These are phyloP conservation scores for Philypnodon macrostomus DNA, from an alignment of 2,797 vertebrate species.

Conservation along the genomic window DNA sequence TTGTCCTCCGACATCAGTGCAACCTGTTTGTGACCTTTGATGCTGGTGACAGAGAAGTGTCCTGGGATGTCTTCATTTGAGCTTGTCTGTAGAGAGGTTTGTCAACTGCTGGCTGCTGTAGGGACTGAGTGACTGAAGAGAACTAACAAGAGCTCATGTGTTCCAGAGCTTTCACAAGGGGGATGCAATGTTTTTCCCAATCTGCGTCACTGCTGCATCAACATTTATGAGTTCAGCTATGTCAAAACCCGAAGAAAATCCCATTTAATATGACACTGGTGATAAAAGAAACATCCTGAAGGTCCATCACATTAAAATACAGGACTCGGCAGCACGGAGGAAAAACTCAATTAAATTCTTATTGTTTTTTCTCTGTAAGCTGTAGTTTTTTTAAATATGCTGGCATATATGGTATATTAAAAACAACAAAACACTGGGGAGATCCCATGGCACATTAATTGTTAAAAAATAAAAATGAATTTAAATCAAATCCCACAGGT, in stretches of 20 bases:
- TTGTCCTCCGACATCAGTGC: constrained; percentile 26
- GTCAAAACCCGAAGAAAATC: constrained; percentile 29
- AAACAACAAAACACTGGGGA: not conserved
- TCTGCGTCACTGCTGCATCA: constrained; percentile 34
- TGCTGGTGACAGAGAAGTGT: constrained; percentile 45
- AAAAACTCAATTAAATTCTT: too few relatives aligned
- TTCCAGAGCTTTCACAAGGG: constrained; percentile 10
- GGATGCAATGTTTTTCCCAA: not conserved
- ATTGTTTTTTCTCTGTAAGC: too few relatives aligned
- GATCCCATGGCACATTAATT: not conserved
- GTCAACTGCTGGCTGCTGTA: constrained; percentile 32
- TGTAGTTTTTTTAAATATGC: not conserved
- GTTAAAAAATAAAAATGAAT: not conserved
- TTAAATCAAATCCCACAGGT: constrained; percentile 2
- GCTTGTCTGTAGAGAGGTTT: constrained; percentile 36
- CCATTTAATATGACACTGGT: constrained; percentile 28
- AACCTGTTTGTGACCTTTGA: constrained; percentile 48
- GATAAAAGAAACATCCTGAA: constrained; percentile 25
- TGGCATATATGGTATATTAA: not conserved
- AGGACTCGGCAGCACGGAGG: not conserved
- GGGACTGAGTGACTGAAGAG: constrained; percentile 8
- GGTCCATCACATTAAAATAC: not conserved
- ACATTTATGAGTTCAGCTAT: constrained; percentile 24
- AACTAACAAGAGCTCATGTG: constrained; percentile 12
- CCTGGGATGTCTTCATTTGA: constrained; percentile 41